Evolutionary conservation across 2,888 invertebrate species (phyloP).

Genomic region (Drosophila picticornis): DNA sequence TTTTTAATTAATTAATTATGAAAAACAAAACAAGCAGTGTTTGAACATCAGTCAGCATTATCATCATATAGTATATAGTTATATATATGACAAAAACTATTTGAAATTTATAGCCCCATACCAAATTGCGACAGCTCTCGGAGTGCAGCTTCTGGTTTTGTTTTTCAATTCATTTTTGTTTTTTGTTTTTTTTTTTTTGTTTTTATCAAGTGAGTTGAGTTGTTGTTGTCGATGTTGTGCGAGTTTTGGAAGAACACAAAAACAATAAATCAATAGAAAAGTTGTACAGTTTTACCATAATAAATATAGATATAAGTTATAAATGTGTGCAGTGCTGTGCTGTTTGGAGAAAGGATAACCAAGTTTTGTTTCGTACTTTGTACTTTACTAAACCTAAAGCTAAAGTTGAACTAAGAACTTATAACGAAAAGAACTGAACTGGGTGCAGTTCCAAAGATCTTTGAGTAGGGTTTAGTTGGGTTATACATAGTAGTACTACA

Average conservation of each 20-base stretch:
- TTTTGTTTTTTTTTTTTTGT: background rate
- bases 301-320: slow-evolving; percentile 31
- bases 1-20: slow-evolving; percentile 36
- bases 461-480: slow-evolving; percentile 19
- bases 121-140: slow-evolving; percentile 86
- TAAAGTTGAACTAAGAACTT: slow-evolving; percentile 30
- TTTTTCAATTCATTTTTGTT: slow-evolving; percentile 53
- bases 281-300: slow-evolving; percentile 53
- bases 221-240: slow-evolving; percentile 58
- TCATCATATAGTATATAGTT: slow-evolving; percentile 42
- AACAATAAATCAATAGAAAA: slow-evolving; percentile 64
- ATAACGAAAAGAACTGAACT: slow-evolving; percentile 8
- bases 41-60: slow-evolving; percentile 71
- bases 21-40: slow-evolving; percentile 76
- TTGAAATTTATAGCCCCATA: slow-evolving; percentile 78
- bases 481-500: slow-evolving; percentile 9
- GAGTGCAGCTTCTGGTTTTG: slow-evolving; percentile 84
- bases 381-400: slow-evolving; percentile 34
- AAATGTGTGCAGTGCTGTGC: slow-evolving; percentile 52
- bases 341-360: slow-evolving; percentile 35
- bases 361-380: slow-evolving; percentile 4
- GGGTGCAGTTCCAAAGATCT: slow-evolving; percentile 52
- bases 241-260: slow-evolving; percentile 68
- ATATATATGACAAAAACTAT: slow-evolving; percentile 24
- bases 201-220: slow-evolving; percentile 42